Base-by-base conservation (phyloP, 2,888 invertebrate species). In the Cyaniris semiargus region DNA sequence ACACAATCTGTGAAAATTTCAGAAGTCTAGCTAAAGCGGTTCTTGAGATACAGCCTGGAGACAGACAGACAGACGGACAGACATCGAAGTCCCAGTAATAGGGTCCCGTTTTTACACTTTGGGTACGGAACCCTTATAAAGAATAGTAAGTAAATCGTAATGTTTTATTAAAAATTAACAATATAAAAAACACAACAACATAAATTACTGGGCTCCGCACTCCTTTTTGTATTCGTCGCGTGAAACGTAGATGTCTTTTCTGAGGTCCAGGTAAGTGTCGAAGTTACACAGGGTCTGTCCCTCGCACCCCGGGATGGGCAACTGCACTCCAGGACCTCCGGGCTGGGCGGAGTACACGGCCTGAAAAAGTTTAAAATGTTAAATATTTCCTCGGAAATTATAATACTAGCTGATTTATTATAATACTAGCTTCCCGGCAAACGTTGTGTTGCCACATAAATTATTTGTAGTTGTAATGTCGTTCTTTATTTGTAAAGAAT, bases 331-430 rank as follows among this genome's bases (percentile, higher is more conserved):
- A 10, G 75, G 75, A n/a, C 75, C 75, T 15, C 75, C 75, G 1
- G 75, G 34, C 6, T 60, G 18, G 18, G 75, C 31, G 21, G 75
- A 13, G 31, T 75, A 75, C 56, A 75, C 75, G 15, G 75, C 75
- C 75, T 75, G 75, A 6, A 75, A 75, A 75, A 31, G 31, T 53
- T 31, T 4, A 72, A 18, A 3, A 0, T 31, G n/a, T 72, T 38
- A 90, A 13, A 27, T 66, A 18, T 44, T 44, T 44, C 10, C 38
- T 8, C 1, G 38, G 10, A 10, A 38, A 10, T 2, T 27, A 27
- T 2, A 27, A 27, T 27, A n/a, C n/a, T n/a, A n/a, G n/a, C n/a
- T n/a, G n/a, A n/a, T n/a, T n/a, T n/a, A n/a, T n/a, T n/a, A n/a
- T n/a, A n/a, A n/a, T n/a, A n/a, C n/a, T n/a, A n/a, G n/a, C n/a